These are phyloP conservation scores for Leucopternis melanops DNA, from an alignment of 2,113 vertebrate species.

Conservation along the genomic window DNA sequence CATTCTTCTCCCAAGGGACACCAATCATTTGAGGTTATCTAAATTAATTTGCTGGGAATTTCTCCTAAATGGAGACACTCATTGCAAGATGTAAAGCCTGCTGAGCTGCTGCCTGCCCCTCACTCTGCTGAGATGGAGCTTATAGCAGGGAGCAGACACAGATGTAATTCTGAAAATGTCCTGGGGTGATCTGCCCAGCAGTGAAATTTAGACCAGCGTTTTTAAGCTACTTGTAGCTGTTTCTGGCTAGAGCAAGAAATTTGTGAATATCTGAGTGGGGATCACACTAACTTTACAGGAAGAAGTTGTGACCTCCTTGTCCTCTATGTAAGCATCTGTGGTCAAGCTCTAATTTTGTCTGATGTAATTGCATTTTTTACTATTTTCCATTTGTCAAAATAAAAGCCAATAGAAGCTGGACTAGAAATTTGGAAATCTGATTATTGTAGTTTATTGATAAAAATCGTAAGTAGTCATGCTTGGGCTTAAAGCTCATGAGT, in stretches of 20 bases:
- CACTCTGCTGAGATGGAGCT: neutral
- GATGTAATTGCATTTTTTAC: neutral
- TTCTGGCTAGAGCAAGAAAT: neutral
- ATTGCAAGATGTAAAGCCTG: neutral
- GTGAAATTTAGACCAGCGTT: neutral
- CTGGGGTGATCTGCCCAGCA: neutral
- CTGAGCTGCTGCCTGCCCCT: neutral
- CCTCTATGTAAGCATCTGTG: neutral
- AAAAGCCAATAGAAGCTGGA: neutral
- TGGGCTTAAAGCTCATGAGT: neutral
- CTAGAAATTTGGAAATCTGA: neutral
- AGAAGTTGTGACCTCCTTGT: neutral
- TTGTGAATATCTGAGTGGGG: neutral
- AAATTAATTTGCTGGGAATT: neutral
- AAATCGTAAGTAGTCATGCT: neutral
- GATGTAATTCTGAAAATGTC: neutral
- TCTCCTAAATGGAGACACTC: neutral
- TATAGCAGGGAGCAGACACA: neutral
- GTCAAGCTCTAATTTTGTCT: neutral
- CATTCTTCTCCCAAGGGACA: neutral
- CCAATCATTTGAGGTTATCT: neutral
- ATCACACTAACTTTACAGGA: neutral
- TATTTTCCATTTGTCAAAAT: neutral
- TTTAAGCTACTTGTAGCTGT: neutral
- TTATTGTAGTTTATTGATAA: constrained; percentile 28